Evolutionary conservation across 2,113 vertebrate genomes (phyloP), one percentile per base, ranked within the genome.

Genomic region (Tetraodon nigroviridis): DNA sequence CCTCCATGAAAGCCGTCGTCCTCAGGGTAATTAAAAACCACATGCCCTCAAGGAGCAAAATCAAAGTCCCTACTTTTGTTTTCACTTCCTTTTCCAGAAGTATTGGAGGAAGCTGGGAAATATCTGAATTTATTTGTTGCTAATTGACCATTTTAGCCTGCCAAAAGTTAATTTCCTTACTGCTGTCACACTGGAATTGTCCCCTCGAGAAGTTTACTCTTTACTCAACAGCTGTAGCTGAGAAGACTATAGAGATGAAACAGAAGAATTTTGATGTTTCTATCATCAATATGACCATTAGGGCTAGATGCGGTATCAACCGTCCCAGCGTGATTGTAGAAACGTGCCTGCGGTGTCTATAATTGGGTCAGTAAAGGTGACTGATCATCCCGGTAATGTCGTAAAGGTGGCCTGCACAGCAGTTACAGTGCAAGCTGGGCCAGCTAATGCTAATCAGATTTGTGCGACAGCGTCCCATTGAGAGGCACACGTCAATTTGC

Each of bases 21-120:
- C 68, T 29, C 53, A 16, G 68, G 71, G 71, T 82, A 83, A 87
- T 84, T 88, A 81, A 86, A 83, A 84, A 80, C 61, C 68, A 60
- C 75, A 24, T 71, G 73, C 75, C 58, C 68, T 67, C 56, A 78
- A 72, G 64, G 67, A 79, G 67, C 54, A 42, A 44, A 78, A 76
- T 71, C 56, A 70, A 82, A 61, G 56, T 64, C 51, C 55, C 42
- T 60, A 67, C 27, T 46, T 60, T 55, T 63, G 15, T 19, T 55
- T 52, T 40, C 56, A 16, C 45, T 58, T 40, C 12, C 55, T 61
- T 49, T 51, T 68, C 51, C 52, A 21, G 42, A 61, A 41, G 17
- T 67, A 60, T 58, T 5, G n/a, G 73, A 75, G 73, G 67, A 74
- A 64, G 49, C 10, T 0, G 50, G 41, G 50, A 56, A 53, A 73